Percentiles rank a stretch among this genome's conserved stretches.
Evolutionary conservation across 2,113 vertebrate species (phyloP).

Genomic region (Jacana jacana): DNA sequence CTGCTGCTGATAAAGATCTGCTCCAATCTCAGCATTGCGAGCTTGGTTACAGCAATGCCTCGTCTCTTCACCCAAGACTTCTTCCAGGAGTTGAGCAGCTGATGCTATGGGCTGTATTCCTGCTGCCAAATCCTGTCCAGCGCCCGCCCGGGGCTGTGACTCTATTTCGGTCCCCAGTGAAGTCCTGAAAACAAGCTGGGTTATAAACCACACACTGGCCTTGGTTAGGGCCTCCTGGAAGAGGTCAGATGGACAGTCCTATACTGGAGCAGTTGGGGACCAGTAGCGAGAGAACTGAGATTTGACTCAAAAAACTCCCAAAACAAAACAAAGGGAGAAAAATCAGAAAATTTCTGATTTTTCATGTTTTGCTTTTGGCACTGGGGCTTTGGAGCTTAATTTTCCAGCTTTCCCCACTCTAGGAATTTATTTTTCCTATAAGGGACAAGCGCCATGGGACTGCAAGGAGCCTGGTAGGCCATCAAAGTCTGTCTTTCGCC

Average conservation of each 20-base stretch:
- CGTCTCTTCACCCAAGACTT: not conserved
- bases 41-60: not conserved
- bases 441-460: not conserved
- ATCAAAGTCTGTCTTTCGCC: not conserved
- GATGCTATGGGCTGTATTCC: not conserved
- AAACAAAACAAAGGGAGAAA: too few relatives aligned
- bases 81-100: not conserved
- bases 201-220: not conserved
- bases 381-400: not conserved
- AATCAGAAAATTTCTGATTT: too few relatives aligned
- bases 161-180: not conserved
- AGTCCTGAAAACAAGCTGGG: not conserved
- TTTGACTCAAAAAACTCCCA: too few relatives aligned
- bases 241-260: not conserved
- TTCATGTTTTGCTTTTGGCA: too few relatives aligned
- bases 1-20: not conserved
- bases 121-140: not conserved
- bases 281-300: not conserved
- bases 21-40: not conserved
- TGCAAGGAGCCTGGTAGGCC: not conserved
- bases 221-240: not conserved
- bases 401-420: not conserved
- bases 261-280: not conserved
- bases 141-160: accelerated
- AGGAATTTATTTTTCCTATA: constrained; percentile 24